Conservation (phyloP, 1,140 invertebrate species). For the Drosophila biarmipes region DNA sequence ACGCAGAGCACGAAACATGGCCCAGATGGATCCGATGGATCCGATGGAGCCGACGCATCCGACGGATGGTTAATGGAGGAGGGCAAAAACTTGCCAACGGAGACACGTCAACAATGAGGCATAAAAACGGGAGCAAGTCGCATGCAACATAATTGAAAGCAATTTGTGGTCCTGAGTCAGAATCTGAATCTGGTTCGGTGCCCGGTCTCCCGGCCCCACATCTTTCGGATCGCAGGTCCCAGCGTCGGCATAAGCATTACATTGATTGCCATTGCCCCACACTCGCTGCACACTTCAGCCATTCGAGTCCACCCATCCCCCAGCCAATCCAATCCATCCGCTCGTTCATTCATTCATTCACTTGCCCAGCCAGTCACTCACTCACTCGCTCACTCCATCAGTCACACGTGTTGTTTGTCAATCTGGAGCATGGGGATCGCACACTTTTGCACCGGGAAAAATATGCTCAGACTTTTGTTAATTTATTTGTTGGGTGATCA, state of each 20-base stretch:
- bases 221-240: constrained; percentile 21
- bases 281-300: constrained; percentile 24
- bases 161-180: constrained; percentile 72
- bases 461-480: neutral
- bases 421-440: constrained; percentile 49
- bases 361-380: constrained; percentile 44
- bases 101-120: constrained; percentile 75
- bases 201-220: constrained; percentile 13
- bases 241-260: constrained; percentile 76
- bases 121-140: constrained; percentile 76
- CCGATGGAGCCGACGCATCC: neutral
- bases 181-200: constrained; percentile 31
- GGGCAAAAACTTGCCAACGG: constrained; percentile 39
- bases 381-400: constrained; percentile 51
- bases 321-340: constrained; percentile 10
- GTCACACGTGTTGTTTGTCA: constrained; percentile 80
- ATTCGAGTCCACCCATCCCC: constrained; percentile 1
- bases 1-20: constrained; percentile 63
- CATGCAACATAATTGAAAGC: constrained; percentile 82
- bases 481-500: no score
- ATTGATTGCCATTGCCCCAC: constrained; percentile 74
- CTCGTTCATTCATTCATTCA: constrained; percentile 32
- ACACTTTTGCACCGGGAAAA: constrained; percentile 28
- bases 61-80: constrained; percentile 14
- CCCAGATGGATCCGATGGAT: constrained; percentile 34